These are phyloP conservation scores for Pseudococcus viburni DNA, from an alignment of 2,888 invertebrate species.

Conservation along the genomic window DNA sequence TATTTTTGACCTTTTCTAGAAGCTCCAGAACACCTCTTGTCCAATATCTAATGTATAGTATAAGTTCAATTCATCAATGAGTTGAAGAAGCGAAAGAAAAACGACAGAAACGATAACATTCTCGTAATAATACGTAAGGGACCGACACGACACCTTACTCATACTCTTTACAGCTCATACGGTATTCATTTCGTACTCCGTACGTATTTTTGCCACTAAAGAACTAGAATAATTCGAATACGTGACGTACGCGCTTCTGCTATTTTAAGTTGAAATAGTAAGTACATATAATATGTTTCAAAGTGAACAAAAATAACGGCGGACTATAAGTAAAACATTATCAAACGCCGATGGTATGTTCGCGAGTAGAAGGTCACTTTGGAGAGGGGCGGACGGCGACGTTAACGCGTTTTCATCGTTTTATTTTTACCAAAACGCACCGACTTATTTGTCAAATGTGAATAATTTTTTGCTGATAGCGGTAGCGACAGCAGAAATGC, in stretches of 20 bases:
- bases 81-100: too few species aligned
- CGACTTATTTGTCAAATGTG: conserved; percentile 37
- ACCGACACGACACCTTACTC: too few species aligned
- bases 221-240: conserved; percentile 2
- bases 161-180: neutral
- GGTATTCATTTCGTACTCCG: too few species aligned
- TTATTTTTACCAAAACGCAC: conserved; percentile 60
- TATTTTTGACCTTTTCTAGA: too few species aligned
- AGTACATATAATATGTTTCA: conserved; percentile 57
- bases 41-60: too few species aligned
- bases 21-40: too few species aligned
- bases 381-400: neutral
- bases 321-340: conserved; percentile 64
- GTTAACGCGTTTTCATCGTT: conserved; percentile 36
- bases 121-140: neutral
- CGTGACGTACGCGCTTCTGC: conserved; percentile 60
- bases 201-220: neutral
- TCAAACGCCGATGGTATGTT: conserved; percentile 64
- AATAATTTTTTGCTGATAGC: neutral
- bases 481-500: neutral
- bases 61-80: too few species aligned
- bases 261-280: conserved; percentile 60
- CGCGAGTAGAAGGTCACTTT: conserved; percentile 54
- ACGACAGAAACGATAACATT: neutral
- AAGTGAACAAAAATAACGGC: conserved; percentile 63